Base-by-base conservation (phyloP, 2,113 vertebrate genomes). In the Macroglossus sobrinus region DNA sequence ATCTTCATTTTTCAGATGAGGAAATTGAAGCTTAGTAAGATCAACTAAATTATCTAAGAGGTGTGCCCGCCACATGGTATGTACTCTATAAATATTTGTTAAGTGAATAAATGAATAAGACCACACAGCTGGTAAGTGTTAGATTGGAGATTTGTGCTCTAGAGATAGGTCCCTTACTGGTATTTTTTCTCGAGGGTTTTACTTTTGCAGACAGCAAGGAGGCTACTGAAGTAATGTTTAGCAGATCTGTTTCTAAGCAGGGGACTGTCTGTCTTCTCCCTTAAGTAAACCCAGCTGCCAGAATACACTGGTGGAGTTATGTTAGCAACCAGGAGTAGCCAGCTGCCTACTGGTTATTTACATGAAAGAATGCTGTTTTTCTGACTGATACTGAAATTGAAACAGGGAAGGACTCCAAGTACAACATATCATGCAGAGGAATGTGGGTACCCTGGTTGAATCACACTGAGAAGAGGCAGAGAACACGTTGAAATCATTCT, bases 281-380 rank as follows among this genome's bases (percentile, higher is more conserved):
- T 53, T 40, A 94, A 96, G 50, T 71, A 87, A 98, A 64, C 50
- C 71, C 33, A 59, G 81, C 74, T 97, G 84, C 92, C 87, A 89
- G 68, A 94, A 94, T 57, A 91, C 47, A 66, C 76, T 96, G 86
- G 87, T 86, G 85, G 75, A 92, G 50, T 63, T 97, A 76, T 12
- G 30, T 95, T 97, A 91, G 66, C 87, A 45, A 33, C 93, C 79
- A 71, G n/a, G n/a, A 95, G 93, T 72, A 95, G 79, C 94, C 93
- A 97, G 91, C 69, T 93, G 64, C 84, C 95, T 40, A 38, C 40
- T 96, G 71, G 33, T 97, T 98, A 92, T 97, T 92, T 97, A 94
- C 98, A 96, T 84, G 84, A 80, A 96, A 96, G 43, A 97, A 96
- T 33, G 76, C 96, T 94, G 90, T 96, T 96, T 94, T 79, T 79